These are phyloP conservation scores for Caenorhabditis zanzibari DNA, from an alignment of 2,888 invertebrate genomes.

Conservation along the genomic window DNA sequence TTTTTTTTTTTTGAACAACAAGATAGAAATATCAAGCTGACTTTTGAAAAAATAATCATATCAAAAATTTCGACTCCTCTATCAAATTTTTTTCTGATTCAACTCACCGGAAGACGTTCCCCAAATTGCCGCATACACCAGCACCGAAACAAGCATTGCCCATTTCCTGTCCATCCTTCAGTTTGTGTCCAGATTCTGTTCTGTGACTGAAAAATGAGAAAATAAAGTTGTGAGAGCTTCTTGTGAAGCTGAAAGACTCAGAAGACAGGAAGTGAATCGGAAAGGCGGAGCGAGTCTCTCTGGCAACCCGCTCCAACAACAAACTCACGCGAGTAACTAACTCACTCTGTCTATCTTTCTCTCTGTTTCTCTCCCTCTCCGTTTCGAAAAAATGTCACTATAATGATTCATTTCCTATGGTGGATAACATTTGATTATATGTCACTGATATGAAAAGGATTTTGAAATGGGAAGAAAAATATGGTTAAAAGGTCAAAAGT, in stretches of 20 bases:
- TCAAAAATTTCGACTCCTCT: too few species aligned
- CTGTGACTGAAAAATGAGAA: slow-evolving; percentile 2
- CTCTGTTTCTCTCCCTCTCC: slow-evolving; percentile 1
- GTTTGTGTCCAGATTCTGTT: not conserved
- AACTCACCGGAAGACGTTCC: slow-evolving; percentile 12
- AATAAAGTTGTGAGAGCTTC: not conserved
- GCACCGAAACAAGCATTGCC: not conserved
- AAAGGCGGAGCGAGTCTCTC: slow-evolving; percentile 51
- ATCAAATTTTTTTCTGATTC: too few species aligned
- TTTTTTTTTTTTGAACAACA: too few species aligned
- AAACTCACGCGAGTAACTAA: slow-evolving; percentile 25
- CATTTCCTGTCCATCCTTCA: slow-evolving; percentile 9
- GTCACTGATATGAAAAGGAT: not conserved
- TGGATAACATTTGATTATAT: slow-evolving; percentile 9
- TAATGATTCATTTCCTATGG: slow-evolving; percentile 30
- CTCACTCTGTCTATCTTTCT: not conserved
- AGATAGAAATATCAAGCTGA: too few species aligned
- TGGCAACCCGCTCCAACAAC: slow-evolving; percentile 56
- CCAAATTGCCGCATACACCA: slow-evolving; percentile 3
- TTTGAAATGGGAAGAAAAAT: not conserved
- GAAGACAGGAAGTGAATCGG: slow-evolving; percentile 23
- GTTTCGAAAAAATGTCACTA: not conserved
- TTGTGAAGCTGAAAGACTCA: slow-evolving; percentile 7
- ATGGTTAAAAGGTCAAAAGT: not conserved
- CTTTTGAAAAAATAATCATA: too few species aligned